Base-by-base conservation (phyloP, 2,797 vertebrate species). In the Hephaestus fuliginosus region DNA sequence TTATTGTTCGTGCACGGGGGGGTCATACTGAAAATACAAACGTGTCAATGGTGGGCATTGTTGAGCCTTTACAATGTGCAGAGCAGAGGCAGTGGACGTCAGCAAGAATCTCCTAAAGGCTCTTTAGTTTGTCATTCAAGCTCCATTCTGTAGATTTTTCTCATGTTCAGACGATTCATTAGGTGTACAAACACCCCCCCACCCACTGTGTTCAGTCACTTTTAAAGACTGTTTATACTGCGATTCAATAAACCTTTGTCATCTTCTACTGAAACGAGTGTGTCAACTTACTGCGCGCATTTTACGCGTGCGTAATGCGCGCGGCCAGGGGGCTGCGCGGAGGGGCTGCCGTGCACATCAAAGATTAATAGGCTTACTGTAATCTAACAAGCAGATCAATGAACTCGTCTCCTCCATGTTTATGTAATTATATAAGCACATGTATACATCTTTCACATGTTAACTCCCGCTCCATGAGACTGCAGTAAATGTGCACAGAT, bases 181-280 rank as follows among this genome's bases (percentile, higher is more conserved):
- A 57, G 30, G 30, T 33, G 30, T 33, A 63, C 67, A 74, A 68
- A 75, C 85, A 84, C 52, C 68, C 70, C 62, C 30, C 30, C 3
- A 33, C 30, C 30, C 30, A 83, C 62, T 85, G 90, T 92, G 83
- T 88, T 70, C 78, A 75, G 84, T 85, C 80, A 85, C 86, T 86
- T 94, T 90, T 88, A 57, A 80, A 88, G 89, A 92, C 88, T 89
- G 89, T 92, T 94, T 94, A 89, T 94, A 92, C 77, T 86, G 76
- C 78, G 83, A 86, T 78, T 78, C 85, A 94, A 94, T 94, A 94
- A 95, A 95, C 78, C 79, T 85, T 89, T 92, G 89, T 91, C 90
- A 90, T 91, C 83, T 93, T 94, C 81, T 88, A 82, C 65, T 33
- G 10, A 70, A 75, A 57, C 33, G 62, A 41, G 33, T 74, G 17